Evolutionary conservation across 2,888 invertebrate species (phyloP), one percentile per base, ranked within the genome.

Genomic region (Thelaira solivaga): DNA sequence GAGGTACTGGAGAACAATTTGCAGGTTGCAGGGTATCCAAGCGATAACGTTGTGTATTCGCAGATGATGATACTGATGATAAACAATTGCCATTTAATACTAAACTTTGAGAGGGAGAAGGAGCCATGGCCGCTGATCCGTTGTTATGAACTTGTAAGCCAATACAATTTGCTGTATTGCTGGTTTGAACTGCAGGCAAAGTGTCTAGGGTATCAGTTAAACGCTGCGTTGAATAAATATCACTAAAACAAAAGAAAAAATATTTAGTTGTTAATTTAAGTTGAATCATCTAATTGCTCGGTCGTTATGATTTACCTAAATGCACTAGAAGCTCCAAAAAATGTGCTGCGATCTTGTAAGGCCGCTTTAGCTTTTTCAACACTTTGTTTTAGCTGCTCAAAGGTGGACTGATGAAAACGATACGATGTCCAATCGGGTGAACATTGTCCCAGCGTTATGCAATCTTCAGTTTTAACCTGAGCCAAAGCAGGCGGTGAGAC

Each of bases 321-420:
- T 2, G 94, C 94, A 78, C 93, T 94, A 55, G 93, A 92, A 11
- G 93, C 91, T 0, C 94, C 93, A 79, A 94, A 90, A 82, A 94
- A 92, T 10, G 93, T 92, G 36, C 93, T 93, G 67, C 92, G 89
- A 87, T 94, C 94, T 87, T 94, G 94, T 51, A 96, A 90, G 0
- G 95, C 96, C 0, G 96, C 96, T 87, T 96, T 96, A 45, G 96
- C 96, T 86, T 96, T 96, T 87, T 96, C 96, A 45, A 96, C 96
- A 85, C 95, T 95, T 88, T 96, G 96, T 85, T 96, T 96, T 79
- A 96, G 90, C 87, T 96, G 96, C 85, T 96, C 96, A 90, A 96
- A 96, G 10, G 96, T 96, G 80, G 95, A 95, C 84, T 95, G 95
- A 87, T 94, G 94, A 75, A 95, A 93, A 51, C 96, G 92, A 88